Evolutionary conservation across 2,888 invertebrate genomes (phyloP), one percentile per base, ranked within the genome.

Genomic region (Pteria penguin): DNA sequence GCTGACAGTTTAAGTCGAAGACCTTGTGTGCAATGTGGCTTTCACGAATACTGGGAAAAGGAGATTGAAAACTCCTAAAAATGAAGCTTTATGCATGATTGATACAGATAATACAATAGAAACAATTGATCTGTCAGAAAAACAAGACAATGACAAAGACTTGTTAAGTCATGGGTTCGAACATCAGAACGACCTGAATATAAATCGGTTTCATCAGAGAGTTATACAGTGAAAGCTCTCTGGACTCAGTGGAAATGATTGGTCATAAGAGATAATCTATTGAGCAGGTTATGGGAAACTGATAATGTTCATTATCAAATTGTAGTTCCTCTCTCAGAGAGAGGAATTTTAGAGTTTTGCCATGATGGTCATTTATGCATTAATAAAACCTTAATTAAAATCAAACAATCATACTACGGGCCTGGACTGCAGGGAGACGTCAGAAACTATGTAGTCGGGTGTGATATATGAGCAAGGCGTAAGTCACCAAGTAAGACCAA

Each of bases 301-400:
- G 27, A 36, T 24, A 2, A 22, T 31, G n/a, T 26, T n/a, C 24
- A 33, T 11, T 18, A 29, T 1, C 69, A 69, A 36, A 36, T 18
- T 8, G 36, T 69, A 4, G 27, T 60, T 11, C 69, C 69, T 14
- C 24, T 60, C 4, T 22, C 3, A 4, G 60, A 60, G 26, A 31
- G 69, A 33, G n/a, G 32, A 5, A 18, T 67, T 18, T 22, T 67
- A 2, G 8, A 54, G 14, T 55, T 29, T 14, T 67, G 55, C 22
- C 67, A 67, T 67, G 67, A 67, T 29, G 70, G 70, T 29, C 61
- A 70, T 52, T 26, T 70, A 2, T 60, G 70, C 2, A 27, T 70
- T 4, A 26, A 52, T 1, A 70, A 70, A 31, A 70, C 70, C 11
- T n/a, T 70, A 8, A 33, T 14, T 4, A 70, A 29, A 26, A 29